Conservation (phyloP, 2,888 invertebrate species). For the Noctua janthina region DNA sequence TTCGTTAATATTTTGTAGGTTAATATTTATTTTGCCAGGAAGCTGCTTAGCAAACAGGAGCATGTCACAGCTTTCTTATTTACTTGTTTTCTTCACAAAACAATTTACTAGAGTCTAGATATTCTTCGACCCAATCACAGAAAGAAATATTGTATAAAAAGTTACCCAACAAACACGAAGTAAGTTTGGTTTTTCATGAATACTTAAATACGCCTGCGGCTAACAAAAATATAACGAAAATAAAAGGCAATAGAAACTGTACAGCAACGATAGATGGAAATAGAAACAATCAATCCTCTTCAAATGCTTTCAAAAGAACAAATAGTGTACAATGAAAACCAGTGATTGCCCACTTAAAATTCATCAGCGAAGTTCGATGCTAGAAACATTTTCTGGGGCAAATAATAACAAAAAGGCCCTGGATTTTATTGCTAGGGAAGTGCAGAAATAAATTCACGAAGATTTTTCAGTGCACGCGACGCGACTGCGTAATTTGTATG, state of each 20-base stretch:
- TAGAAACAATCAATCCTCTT: constrained; percentile 49
- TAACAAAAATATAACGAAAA: constrained; percentile 13
- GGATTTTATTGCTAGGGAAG: constrained; percentile 79
- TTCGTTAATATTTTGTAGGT: neutral
- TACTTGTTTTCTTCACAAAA: neutral
- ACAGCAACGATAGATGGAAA: constrained; percentile 25
- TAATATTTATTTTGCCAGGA: neutral
- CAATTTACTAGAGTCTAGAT: neutral
- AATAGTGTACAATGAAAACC: constrained; percentile 58
- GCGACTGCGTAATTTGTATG: constrained; percentile 82
- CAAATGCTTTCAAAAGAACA: constrained; percentile 54
- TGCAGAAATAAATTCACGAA: constrained; percentile 83
- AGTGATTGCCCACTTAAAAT: constrained; percentile 67
- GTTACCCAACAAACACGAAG: constrained; percentile 30
- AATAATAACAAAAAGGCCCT: constrained; percentile 79
- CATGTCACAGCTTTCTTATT: neutral
- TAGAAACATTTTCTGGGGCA: constrained; percentile 69
- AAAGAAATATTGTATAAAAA: constrained; percentile 31
- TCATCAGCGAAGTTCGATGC: constrained; percentile 64
- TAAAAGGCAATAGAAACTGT: constrained; percentile 23
- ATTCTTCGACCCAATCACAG: constrained; percentile 22
- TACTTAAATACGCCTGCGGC: constrained; percentile 34
- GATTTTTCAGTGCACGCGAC: constrained; percentile 83
- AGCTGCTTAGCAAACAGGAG: neutral
- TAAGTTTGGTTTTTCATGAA: constrained; percentile 38